Evolutionary conservation across 2,888 invertebrate species (phyloP).

Genomic region (Scrobipalpa atriplicella): DNA sequence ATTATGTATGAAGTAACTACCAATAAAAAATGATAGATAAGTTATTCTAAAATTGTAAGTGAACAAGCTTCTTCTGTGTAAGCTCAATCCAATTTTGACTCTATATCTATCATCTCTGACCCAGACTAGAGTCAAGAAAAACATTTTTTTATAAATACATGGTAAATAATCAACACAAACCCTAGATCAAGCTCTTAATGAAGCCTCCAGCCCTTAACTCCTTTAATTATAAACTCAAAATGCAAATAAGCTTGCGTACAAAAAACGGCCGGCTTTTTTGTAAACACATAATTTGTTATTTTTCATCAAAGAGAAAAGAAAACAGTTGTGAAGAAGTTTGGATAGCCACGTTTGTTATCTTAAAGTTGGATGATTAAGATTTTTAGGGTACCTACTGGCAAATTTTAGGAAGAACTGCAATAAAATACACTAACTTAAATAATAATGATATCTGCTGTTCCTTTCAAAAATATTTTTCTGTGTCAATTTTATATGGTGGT

Average conservation of each 20-base stretch:
- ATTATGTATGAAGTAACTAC: too few species aligned
- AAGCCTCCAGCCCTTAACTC: slow-evolving; percentile 38
- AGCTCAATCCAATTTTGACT: too few species aligned
- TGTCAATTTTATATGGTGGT: too few species aligned
- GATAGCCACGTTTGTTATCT: slow-evolving; percentile 66
- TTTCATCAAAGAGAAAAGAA: slow-evolving; percentile 52
- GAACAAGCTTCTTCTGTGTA: too few species aligned
- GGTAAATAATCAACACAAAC: background rate
- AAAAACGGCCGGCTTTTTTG: slow-evolving; percentile 49
- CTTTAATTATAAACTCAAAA: slow-evolving; percentile 60
- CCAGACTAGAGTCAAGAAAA: too few species aligned
- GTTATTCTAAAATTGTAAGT: too few species aligned
- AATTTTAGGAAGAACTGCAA: background rate
- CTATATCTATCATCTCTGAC: too few species aligned
- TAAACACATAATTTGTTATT: slow-evolving; percentile 53
- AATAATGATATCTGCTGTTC: too few species aligned
- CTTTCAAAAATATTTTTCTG: too few species aligned
- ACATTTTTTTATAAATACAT: too few species aligned
- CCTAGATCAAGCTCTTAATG: slow-evolving; percentile 18
- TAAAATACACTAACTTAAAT: too few species aligned
- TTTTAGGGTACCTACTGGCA: slow-evolving; percentile 39
- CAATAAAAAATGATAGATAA: too few species aligned
- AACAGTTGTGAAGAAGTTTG: slow-evolving; percentile 48
- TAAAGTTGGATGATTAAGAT: slow-evolving; percentile 72
- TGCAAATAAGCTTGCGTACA: slow-evolving; percentile 65